phyloP scores from a whole-genome alignment of 2,888 invertebrate genomes.

The Odontocolon sp. region DNA sequence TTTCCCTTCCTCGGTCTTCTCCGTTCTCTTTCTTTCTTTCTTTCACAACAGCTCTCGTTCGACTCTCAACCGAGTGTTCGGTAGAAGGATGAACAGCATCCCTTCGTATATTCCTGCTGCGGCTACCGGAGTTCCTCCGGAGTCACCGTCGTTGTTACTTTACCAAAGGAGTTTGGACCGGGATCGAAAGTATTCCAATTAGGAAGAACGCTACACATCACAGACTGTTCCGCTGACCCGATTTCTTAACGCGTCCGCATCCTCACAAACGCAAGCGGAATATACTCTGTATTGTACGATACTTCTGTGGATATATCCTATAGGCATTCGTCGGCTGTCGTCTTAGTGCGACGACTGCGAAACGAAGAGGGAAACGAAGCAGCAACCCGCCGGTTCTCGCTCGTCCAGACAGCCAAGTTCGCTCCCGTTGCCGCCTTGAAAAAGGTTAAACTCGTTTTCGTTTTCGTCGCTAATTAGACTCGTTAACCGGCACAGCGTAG shows the following conservation, averaged over 20 bases:
- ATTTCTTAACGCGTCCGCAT: conserved; percentile 48
- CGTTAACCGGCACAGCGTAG: conserved; percentile 78
- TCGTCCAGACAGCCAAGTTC: neutral
- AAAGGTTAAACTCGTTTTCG: conserved; percentile 81
- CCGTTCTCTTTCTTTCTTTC: no score
- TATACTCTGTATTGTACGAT: conserved; percentile 22
- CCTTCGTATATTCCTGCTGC: neutral
- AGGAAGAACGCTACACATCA: conserved; percentile 52
- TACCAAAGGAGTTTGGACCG: conserved; percentile 2
- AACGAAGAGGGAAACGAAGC: conserved; percentile 18
- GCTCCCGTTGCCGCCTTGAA: conserved; percentile 61
- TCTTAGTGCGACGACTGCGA: conserved; percentile 32
- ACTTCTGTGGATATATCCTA: conserved; percentile 12
- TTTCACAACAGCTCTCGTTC: no score
- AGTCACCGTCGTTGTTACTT: neutral
- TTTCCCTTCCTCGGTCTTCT: no score
- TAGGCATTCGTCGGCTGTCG: conserved; percentile 37
- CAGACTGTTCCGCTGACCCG: conserved; percentile 62
- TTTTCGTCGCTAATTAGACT: conserved; percentile 82
- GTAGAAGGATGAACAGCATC: no score
- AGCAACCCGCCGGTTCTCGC: conserved; percentile 12
- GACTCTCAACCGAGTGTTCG: no score
- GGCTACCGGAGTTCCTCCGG: neutral
- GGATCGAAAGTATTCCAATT: conserved; percentile 58
- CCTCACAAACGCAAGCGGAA: conserved; percentile 42